phyloP scores from a whole-genome alignment of 2,113 vertebrate genomes.

The Jaculus jaculus region DNA sequence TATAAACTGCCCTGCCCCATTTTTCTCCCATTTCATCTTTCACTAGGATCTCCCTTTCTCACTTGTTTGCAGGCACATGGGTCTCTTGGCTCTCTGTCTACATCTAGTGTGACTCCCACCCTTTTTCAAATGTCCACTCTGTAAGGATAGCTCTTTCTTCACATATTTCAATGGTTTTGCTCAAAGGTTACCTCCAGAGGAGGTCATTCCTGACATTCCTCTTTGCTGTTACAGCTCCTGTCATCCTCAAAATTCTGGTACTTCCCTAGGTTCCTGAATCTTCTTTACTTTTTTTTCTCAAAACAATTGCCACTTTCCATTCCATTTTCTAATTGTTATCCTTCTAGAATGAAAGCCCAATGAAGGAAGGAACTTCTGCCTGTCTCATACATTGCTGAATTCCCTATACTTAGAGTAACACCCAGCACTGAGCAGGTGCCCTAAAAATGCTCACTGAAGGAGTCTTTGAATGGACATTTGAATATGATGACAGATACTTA shows the following conservation, averaged over 20 bases:
- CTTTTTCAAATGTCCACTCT: background rate
- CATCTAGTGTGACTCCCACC: background rate
- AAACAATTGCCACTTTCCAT: background rate
- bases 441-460: background rate
- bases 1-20: background rate
- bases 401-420: background rate
- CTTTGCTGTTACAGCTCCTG: background rate
- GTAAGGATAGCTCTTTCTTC: background rate
- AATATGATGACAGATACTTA: background rate
- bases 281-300: background rate
- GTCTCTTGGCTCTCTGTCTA: background rate
- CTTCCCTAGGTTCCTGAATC: background rate
- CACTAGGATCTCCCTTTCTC: background rate
- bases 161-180: background rate
- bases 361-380: background rate
- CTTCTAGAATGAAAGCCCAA: background rate
- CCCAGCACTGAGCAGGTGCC: background rate
- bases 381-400: background rate
- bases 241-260: background rate
- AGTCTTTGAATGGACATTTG: background rate
- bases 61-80: background rate
- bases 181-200: background rate
- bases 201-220: background rate
- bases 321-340: background rate
- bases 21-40: constrained; percentile 9